Evolutionary conservation across 2,113 vertebrate genomes (phyloP), one percentile per base, ranked within the genome.

Genomic region (Megaceryle torquata): DNA sequence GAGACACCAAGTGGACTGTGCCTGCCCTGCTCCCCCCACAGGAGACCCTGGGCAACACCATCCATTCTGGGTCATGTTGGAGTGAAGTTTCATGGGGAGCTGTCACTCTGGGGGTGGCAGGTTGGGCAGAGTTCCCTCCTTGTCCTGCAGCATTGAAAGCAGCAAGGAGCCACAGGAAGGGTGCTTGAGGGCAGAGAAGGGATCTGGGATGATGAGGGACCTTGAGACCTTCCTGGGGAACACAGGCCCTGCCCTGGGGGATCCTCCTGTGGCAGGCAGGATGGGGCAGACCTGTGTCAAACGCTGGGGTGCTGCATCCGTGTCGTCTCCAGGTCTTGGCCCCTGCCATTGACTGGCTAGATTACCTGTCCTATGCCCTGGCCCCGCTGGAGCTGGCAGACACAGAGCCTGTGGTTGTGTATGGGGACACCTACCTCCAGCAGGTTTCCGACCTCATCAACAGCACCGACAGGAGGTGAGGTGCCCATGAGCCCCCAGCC

Each of bases 391-490:
- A 99, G 43, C 97, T 99, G 65, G 97, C 98, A 0, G 99, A 99
- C 76, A 98, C 97, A 0, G 99, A 99, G 57, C 98, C 99, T 0
- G 98, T 99, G 60, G 99, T 99, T 68, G 98, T 99, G 13, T 99
- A 99, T 2, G 99, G 99, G 93, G 98, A 95, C 31, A 98, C 99
- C 50, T 99, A 99, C 86, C 98, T 99, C 79, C 98, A 99, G 93
- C 99, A 99, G 96, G 98, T 99, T 87, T 99, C 99, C 0, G 98
- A 99, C 26, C 98, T 99, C 96, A 99, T 99, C 98, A 99, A 99
- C 93, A 95, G 91, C 97, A 99, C 99, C 0, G 98, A 99, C 87
- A 98, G 86, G 97, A 99, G 98, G 99, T 99, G 88, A 96, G 93
- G 29, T 5, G 12, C 39, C 63, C 2, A 0, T 1, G 2, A 35